These are phyloP conservation scores for Neogobius melanostomus DNA, from an alignment of 2,113 vertebrate genomes.

Conservation along the genomic window DNA sequence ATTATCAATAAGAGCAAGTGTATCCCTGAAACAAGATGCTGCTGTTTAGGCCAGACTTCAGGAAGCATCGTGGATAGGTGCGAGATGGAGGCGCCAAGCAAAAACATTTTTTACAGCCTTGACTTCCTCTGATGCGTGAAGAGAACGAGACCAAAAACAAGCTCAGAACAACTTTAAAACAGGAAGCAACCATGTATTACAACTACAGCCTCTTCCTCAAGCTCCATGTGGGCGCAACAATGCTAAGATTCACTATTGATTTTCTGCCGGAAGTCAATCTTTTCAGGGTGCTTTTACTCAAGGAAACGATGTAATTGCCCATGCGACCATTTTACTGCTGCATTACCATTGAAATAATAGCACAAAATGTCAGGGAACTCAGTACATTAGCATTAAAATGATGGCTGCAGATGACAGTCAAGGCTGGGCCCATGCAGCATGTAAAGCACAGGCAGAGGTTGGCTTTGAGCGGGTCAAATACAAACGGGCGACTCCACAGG, in stretches of 20 bases:
- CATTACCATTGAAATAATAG: slow-evolving; percentile 28
- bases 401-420: not conserved
- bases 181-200: slow-evolving; percentile 6
- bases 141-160: slow-evolving; percentile 30
- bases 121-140: slow-evolving; percentile 62
- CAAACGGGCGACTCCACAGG: slow-evolving; percentile 11
- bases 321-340: slow-evolving; percentile 15
- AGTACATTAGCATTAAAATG: slow-evolving; percentile 26
- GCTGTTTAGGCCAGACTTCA: slow-evolving; percentile 45
- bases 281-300: not conserved
- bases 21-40: not conserved
- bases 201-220: not conserved
- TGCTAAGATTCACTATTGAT: not conserved
- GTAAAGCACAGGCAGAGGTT: not conserved
- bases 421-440: not conserved
- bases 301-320: not conserved
- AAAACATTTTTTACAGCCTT: slow-evolving; percentile 68
- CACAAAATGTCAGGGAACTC: slow-evolving; percentile 3
- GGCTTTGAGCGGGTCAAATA: slow-evolving; percentile 15
- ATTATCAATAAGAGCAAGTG: not conserved
- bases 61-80: slow-evolving; percentile 63
- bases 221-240: not conserved
- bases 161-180: slow-evolving; percentile 7
- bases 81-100: slow-evolving; percentile 66
- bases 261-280: not conserved